Conservation (phyloP, 2,113 vertebrate species). For the Meriones unguiculatus region DNA sequence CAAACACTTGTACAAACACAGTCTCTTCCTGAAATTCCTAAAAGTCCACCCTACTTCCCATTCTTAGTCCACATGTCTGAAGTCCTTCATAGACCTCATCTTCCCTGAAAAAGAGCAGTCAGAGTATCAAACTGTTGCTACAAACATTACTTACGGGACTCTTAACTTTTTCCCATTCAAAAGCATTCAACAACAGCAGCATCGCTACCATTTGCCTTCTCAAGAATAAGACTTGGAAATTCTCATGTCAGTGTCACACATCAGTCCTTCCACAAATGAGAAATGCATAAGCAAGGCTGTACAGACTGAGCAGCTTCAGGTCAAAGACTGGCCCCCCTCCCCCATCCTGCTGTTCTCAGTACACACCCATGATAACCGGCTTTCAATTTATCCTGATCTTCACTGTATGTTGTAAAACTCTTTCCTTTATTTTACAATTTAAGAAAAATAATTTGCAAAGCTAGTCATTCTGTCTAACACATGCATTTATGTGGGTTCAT, state of each 20-base stretch:
- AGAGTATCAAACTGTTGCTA: neutral
- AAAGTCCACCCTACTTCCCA: neutral
- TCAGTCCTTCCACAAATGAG: neutral
- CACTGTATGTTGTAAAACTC: neutral
- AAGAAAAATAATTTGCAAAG: neutral
- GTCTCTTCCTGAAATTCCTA: slow-evolving; percentile 22
- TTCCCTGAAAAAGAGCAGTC: neutral
- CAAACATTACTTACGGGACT: neutral
- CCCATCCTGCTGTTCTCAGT: neutral
- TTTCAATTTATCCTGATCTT: neutral
- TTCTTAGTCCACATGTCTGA: neutral
- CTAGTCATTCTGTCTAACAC: neutral
- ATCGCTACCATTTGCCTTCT: neutral
- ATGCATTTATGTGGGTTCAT: neutral
- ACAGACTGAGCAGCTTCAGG: fast-evolving
- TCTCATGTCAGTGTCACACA: neutral
- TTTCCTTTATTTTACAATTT: neutral
- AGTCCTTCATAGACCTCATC: neutral
- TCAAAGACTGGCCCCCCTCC: neutral
- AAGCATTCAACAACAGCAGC: neutral
- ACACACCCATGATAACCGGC: neutral
- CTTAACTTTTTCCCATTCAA: neutral
- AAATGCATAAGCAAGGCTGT: neutral
- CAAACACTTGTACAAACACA: slow-evolving; percentile 62
- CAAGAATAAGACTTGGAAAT: neutral